Evolutionary conservation across 2,797 vertebrate genomes (phyloP), one percentile per base, ranked within the genome.

Genomic region (Channallabes apus): DNA sequence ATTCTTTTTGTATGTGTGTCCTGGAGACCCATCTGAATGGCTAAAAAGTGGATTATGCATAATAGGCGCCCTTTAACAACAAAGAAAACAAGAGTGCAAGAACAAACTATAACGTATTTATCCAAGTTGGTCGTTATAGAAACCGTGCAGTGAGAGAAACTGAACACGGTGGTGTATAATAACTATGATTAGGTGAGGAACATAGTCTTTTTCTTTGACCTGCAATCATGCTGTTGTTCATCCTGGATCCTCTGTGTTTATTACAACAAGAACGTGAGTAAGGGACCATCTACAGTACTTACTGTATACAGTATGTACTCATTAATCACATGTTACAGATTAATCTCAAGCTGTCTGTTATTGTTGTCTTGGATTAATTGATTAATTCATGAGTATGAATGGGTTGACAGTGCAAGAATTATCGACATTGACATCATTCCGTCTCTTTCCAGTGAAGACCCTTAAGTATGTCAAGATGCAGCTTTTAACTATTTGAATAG

Each of bases 41-140:
- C 41, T 41, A 41, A 41, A 41, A 41, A 41, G 41, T 41, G 41
- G 6, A 41, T 41, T 8, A 41, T 8, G 41, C 41, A 41, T 41
- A 41, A 41, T 41, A 41, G 6, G 41, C 5, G 41, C 41, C 6
- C 2, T 68, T 35, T 32, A 15, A 71, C 9, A 38, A 9, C 35
- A 46, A 11, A 4, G 1, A 9, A 24, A 72, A 46, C 12, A 11
- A 72, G 24, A 54, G 14, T 54, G 15, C 12, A 73, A 73, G 71
- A 73, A 24, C 41, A 73, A 51, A n/a, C n/a, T 51, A 51, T 6
- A 27, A 51, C 18, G n/a, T 9, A 59, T 29, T 11, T 35, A 17
- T 78, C 35, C 32, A 38, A 6, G 32, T n/a, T 41, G 76, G 76
- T 78, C 41, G 58, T 78, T 78, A 78, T 61, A 61, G 76, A 78